Conservation (phyloP, 1,140 invertebrate species). For the Gonatopus flavifemur region DNA sequence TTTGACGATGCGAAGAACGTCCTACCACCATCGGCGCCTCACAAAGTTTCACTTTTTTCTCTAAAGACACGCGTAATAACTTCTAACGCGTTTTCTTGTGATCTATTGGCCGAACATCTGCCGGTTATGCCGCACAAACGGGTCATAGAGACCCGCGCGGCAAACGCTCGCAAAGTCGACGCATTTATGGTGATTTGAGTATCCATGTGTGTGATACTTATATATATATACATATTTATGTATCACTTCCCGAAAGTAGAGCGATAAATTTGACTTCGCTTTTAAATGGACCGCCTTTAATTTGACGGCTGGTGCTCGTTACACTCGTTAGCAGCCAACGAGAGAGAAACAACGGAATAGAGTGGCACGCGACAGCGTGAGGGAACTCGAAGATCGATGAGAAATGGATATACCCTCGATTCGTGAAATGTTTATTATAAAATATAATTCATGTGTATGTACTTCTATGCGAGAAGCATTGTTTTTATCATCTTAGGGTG, state of each 20-base stretch:
- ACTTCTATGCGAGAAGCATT: too few relatives aligned
- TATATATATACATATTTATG: too few relatives aligned
- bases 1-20: too few relatives aligned
- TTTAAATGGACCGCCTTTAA: slow-evolving; percentile 29
- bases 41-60: too few relatives aligned
- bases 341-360: slow-evolving; percentile 7
- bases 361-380: slow-evolving; percentile 2
- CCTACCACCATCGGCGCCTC: too few relatives aligned
- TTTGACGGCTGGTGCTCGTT: slow-evolving; percentile 29
- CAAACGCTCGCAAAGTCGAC: slow-evolving; percentile 50
- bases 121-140: too few relatives aligned
- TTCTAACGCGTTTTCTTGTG: slow-evolving; percentile 24
- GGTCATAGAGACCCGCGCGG: too few relatives aligned
- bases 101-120: slow-evolving; percentile 50
- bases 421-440: too few relatives aligned
- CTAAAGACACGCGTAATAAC: slow-evolving; percentile 17
- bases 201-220: too few relatives aligned
- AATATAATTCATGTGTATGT: too few relatives aligned
- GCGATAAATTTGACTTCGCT: slow-evolving; percentile 41
- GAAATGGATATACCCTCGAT: too few relatives aligned
- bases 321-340: slow-evolving; percentile 21
- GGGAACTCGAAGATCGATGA: slow-evolving; percentile 11
- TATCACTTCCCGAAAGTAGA: slow-evolving; percentile 37
- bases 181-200: slow-evolving; percentile 54
- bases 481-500: too few relatives aligned